Evolutionary conservation across 2,888 invertebrate genomes (phyloP).

Genomic region (Scaptomyza caliginosa): DNA sequence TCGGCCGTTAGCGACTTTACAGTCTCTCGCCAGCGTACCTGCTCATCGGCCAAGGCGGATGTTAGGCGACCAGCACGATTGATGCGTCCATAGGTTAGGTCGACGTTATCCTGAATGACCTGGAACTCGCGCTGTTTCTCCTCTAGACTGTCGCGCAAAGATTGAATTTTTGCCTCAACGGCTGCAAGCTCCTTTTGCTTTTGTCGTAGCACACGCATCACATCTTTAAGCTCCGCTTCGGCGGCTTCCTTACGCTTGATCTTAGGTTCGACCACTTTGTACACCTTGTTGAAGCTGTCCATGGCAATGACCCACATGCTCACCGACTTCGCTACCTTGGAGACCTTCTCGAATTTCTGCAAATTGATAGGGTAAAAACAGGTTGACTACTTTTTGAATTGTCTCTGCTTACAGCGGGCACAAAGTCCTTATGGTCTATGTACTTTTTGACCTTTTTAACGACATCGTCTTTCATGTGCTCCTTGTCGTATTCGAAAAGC

Average conservation of each 20-base stretch:
- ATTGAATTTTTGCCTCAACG: conserved; percentile 89
- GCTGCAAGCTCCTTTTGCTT: conserved; percentile 93
- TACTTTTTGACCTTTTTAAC: conserved; percentile 92
- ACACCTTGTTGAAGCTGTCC: conserved; percentile 94
- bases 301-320: conserved; percentile 97
- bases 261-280: conserved; percentile 94
- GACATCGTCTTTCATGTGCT: conserved; percentile 91
- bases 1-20: conserved; percentile 88
- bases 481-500: conserved; percentile 93
- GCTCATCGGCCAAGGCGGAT: conserved; percentile 94
- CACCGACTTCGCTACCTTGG: conserved; percentile 94
- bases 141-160: conserved; percentile 86
- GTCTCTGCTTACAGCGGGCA: conserved; percentile 87
- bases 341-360: conserved; percentile 91
- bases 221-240: conserved; percentile 89
- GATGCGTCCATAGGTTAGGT: conserved; percentile 90
- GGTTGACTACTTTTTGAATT: neutral
- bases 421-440: conserved; percentile 93
- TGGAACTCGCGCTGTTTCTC: conserved; percentile 90
- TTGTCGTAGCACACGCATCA: conserved; percentile 90
- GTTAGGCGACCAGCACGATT: conserved; percentile 93
- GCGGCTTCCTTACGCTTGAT: conserved; percentile 91
- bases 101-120: conserved; percentile 89
- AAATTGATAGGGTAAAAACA: neutral
- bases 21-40: conserved; percentile 91